Base-by-base conservation (phyloP, 1,140 invertebrate species). In the Galendromus occidentalis region DNA sequence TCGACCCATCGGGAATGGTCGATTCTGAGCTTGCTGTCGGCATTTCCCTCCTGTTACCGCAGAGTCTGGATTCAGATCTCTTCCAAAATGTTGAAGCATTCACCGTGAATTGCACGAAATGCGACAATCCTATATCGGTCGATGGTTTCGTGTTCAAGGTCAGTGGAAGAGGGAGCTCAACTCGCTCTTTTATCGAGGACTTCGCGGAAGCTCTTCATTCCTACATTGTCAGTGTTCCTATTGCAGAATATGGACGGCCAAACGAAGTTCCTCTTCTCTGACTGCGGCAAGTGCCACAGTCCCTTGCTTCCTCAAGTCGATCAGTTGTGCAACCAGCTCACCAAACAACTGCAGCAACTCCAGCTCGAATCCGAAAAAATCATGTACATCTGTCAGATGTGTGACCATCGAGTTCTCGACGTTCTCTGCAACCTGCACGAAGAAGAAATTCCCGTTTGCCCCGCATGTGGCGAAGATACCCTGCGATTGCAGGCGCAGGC, bases 241-340 rank as follows among this genome's bases (percentile, higher is more conserved):
- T 29, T 25, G n/a, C 22, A 59, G 51, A 9, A 29, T 17, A 33
- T 59, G 17, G 51, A 59, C 9, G 22, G 51, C 9, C 17, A 59
- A 25, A 17, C 14, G 14, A 25, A 33, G 33, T 59, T 59, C 51
- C 51, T 59, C 2, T 59, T 59, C 33, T 25, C 51, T 12, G 51
- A 59, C 6, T 59, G 51, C 22, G 51, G 51, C 33, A 17, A 33
- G 14, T 59, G 51, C 22, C 51, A 59, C 25, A 33, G 17, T 33
- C 20, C 25, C 4, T 22, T 59, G 14, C 25, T 25, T 22, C 14
- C 17, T 22, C 51, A 59, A 25, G 20, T 59, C 14, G 51, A 59
- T 4, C 51, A 59, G 9, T 22, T 59, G 25, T 59, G 51, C 51
- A 59, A 59, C 51, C 51, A 59, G 51, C 14, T 59, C 14, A 59